Evolutionary conservation across 2,888 invertebrate genomes (phyloP), one percentile per base, ranked within the genome.

Genomic region (Capitulum mitella): DNA sequence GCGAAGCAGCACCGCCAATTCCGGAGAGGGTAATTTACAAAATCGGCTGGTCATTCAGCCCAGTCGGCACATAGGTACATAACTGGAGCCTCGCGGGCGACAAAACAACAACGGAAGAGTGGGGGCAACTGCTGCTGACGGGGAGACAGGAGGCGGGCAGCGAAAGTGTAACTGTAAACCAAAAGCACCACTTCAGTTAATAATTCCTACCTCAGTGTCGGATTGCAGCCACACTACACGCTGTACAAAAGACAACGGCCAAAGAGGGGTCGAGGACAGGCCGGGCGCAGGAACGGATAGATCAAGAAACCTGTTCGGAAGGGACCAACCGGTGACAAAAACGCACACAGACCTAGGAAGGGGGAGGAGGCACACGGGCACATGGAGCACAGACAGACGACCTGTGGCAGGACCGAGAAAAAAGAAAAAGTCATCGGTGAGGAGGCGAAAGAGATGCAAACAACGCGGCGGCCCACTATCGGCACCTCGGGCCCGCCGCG

Each of bases 171-270:
- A 64, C 64, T 32, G 34, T 29, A 19, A 34, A 32, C 64, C 34
- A 29, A 64, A 64, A 64, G 64, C 64, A 64, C 64, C 64, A 64
- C 64, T 64, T 16, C 32, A 34, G 64, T 34, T 64, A 64, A 64
- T 34, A 64, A 16, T 32, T 64, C 64, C 64, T 64, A 64, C 19
- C 64, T 12, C 58, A 29, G 58, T 29, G 64, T 29, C 64, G 64
- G 19, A 64, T 29, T 14, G 64, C 34, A 14, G 64, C 64, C 19
- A 32, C 34, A 64, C 64, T 14, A 61, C 64, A 64, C 64, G 34
- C 64, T 64, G 64, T 64, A 64, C 64, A 64, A 64, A 64, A 19
- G 64, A 64, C 64, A 29, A 29, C 64, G 32, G 64, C 32, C 64
- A 64, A 29, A 10, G 22, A 51, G 51, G 22, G 51, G 51, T 16